These are phyloP conservation scores for Melipona quadrifasciata DNA, from an alignment of 1,140 invertebrate genomes.

Conservation along the genomic window DNA sequence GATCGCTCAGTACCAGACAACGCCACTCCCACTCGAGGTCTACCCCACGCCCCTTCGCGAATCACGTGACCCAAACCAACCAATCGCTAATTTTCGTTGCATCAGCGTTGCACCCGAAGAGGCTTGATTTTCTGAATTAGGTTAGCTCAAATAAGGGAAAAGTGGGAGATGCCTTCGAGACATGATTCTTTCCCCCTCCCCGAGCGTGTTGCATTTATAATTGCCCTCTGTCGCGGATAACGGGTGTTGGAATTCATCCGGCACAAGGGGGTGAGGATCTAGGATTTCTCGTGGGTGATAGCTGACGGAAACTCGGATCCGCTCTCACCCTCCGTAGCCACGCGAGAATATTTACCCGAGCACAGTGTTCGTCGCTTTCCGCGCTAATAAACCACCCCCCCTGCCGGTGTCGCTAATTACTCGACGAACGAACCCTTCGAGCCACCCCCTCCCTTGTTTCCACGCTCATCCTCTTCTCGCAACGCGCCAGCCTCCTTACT, in stretches of 20 bases:
- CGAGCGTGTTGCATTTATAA: slow-evolving; percentile 11
- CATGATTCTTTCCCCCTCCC: too few relatives aligned
- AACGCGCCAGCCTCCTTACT: slow-evolving; percentile 15
- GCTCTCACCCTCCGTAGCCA: slow-evolving; percentile 16
- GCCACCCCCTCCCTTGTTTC: not conserved
- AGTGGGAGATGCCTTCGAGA: too few relatives aligned
- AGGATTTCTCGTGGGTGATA: slow-evolving; percentile 55
- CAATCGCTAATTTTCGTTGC: too few relatives aligned
- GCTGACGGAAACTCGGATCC: slow-evolving; percentile 61
- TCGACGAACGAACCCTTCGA: slow-evolving; percentile 59
- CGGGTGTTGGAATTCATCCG: slow-evolving; percentile 6
- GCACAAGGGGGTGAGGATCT: slow-evolving; percentile 28
- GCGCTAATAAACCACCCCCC: slow-evolving; percentile 72
- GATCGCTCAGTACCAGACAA: too few relatives aligned
- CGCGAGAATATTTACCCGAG: slow-evolving; percentile 71
- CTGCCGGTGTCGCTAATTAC: slow-evolving; percentile 70
- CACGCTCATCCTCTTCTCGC: not conserved
- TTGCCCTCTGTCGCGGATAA: slow-evolving; percentile 21
- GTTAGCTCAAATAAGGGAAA: not conserved
- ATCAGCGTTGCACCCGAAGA: too few relatives aligned
- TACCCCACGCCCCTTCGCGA: too few relatives aligned
- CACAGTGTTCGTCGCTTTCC: slow-evolving; percentile 65
- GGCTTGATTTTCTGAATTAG: too few relatives aligned
- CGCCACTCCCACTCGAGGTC: too few relatives aligned
- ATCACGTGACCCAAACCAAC: too few relatives aligned